phyloP scores from a whole-genome alignment of 2,797 vertebrate species.

The Neopelma chrysocephalum region DNA sequence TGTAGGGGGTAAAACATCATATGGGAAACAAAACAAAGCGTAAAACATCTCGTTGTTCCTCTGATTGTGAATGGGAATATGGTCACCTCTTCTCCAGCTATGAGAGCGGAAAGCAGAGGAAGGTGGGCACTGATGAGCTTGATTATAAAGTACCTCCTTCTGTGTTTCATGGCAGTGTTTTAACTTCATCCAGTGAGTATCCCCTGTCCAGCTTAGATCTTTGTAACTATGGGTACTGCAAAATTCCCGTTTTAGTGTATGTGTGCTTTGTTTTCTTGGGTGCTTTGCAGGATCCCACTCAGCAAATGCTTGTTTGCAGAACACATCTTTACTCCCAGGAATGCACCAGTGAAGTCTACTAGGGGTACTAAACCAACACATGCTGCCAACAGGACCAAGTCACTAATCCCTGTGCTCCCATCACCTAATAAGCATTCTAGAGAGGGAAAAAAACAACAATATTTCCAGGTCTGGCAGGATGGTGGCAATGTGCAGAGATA shows the following conservation, averaged over 20 bases:
- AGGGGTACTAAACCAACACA: background rate
- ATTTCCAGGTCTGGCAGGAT: background rate
- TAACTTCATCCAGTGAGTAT: background rate
- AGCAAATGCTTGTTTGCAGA: background rate
- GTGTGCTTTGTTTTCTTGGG: background rate
- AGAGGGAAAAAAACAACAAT: fast-evolving
- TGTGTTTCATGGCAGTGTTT: background rate
- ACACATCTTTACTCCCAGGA: background rate
- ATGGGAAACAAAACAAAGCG: background rate
- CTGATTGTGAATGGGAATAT: background rate
- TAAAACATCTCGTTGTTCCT: background rate
- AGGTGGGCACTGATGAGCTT: background rate
- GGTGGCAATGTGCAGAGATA: background rate
- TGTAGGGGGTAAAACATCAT: background rate
- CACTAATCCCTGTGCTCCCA: background rate
- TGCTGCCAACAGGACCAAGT: background rate
- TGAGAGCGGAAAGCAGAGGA: background rate
- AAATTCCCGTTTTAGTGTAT: background rate
- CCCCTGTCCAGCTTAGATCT: background rate
- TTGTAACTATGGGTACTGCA: background rate
- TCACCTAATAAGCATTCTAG: background rate
- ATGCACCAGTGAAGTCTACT: background rate
- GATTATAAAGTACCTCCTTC: background rate
- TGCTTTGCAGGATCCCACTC: background rate
- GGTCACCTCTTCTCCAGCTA: background rate